Evolutionary conservation across 2,888 invertebrate species (phyloP).

Genomic region (Pristionchus mayeri): DNA sequence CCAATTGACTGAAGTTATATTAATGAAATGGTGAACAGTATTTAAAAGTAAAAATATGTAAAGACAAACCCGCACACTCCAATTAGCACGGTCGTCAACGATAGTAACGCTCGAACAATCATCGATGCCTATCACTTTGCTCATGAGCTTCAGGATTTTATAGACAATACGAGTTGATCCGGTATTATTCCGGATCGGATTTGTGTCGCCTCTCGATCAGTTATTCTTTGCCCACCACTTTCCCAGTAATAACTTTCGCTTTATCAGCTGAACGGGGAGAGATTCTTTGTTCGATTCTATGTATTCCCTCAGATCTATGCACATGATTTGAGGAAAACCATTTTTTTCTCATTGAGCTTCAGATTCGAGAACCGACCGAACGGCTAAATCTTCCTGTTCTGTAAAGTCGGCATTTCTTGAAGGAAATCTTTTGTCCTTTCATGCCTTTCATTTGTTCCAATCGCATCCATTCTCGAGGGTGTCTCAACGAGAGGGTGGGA

Average conservation of each 20-base stretch:
- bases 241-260: constrained; percentile 9
- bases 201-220: constrained; percentile 19
- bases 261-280: constrained; percentile 12
- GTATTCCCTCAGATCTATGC: background rate
- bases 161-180: background rate
- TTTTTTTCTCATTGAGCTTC: too few relatives aligned
- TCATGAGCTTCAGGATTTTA: background rate
- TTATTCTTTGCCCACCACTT: background rate
- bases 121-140: background rate
- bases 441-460: background rate
- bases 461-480: background rate
- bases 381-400: background rate
- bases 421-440: too few relatives aligned
- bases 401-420: background rate
- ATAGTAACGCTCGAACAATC: background rate
- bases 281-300: background rate
- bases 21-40: too few relatives aligned
- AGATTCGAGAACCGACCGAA: too few relatives aligned
- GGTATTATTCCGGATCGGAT: constrained; percentile 14
- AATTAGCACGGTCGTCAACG: background rate
- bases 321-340: background rate
- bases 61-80: background rate
- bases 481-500: background rate
- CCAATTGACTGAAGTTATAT: background rate
- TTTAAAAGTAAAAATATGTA: background rate